Evolutionary conservation across 2,888 invertebrate species (phyloP), one percentile per base, ranked within the genome.

Genomic region (Coelinius sp.): DNA sequence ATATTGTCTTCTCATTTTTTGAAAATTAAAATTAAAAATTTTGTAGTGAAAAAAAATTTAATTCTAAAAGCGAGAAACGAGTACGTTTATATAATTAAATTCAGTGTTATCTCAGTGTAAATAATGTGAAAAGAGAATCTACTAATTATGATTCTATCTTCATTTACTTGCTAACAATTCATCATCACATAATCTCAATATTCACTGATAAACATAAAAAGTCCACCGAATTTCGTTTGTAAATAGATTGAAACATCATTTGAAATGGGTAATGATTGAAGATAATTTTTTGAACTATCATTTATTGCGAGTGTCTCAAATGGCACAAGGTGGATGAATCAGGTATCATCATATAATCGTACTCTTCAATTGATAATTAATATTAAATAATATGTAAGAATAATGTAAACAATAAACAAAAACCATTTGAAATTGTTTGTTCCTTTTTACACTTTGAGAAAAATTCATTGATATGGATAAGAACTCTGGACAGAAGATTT

Each of bases 401-500:
- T 35, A 59, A 59, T 59, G 59, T 59, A 59, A 59, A 35, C 59
- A 59, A 59, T 35, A 59, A 35, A 59, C 2, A 31, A 59, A 59
- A 59, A 20, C 31, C 59, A 59, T 59, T 59, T 59, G 7, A 59
- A 31, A 1, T 5, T 41, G 7, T 41, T 41, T 41, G 12, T 41
- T n/a, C 5, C 41, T 35, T 35, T 35, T 8, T n/a, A n/a, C n/a
- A n/a, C n/a, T n/a, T n/a, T n/a, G n/a, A n/a, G n/a, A 46, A 38
- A 56, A n/a, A 41, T n/a, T 31, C 1, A 17, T 2, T 24, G 8
- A 27, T 53, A 53, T 22, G n/a, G n/a, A n/a, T n/a, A n/a, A n/a
- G n/a, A n/a, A n/a, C n/a, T n/a, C n/a, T n/a, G n/a, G n/a, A n/a
- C n/a, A n/a, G n/a, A n/a, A n/a, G n/a, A n/a, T n/a, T n/a, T n/a